These are phyloP conservation scores for Brachyalestes nurse DNA, from an alignment of 2,797 vertebrate genomes.

Conservation along the genomic window DNA sequence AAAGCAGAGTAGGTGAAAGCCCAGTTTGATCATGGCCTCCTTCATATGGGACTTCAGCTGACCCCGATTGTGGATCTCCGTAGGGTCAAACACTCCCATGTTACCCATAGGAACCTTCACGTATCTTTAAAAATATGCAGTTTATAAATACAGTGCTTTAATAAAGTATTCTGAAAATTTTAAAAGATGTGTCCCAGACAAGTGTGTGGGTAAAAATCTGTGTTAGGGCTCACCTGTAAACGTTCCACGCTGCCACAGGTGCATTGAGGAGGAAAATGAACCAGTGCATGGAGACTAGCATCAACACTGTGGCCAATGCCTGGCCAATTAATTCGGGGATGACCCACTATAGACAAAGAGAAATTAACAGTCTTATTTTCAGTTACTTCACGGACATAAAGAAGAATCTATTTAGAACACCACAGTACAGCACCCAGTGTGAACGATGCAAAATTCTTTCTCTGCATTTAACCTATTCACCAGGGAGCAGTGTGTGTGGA, in stretches of 20 bases:
- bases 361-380: background rate
- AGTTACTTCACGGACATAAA: background rate
- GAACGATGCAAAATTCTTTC: too few species aligned
- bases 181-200: background rate
- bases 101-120: slow-evolving; percentile 95
- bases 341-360: slow-evolving; percentile 83
- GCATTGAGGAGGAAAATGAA: slow-evolving; percentile 96
- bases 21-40: slow-evolving; percentile 97
- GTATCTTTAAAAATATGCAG: slow-evolving; percentile 73
- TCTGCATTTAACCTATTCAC: too few species aligned
- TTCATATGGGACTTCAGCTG: slow-evolving; percentile 98
- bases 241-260: slow-evolving; percentile 93
- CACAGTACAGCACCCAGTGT: too few species aligned
- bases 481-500: too few species aligned
- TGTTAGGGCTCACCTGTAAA: slow-evolving; percentile 85
- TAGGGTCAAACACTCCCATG: slow-evolving; percentile 97
- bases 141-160: background rate
- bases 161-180: background rate
- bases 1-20: slow-evolving; percentile 98
- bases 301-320: slow-evolving; percentile 87
- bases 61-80: slow-evolving; percentile 97
- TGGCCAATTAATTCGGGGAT: slow-evolving; percentile 92
- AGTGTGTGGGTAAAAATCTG: background rate
- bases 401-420: background rate
- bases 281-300: slow-evolving; percentile 97